A percentile compares a stretch with the other conserved stretches of the same genome.
Evolutionary conservation across 2,797 vertebrate genomes (phyloP).

Genomic region (Fistularia tabacaria): DNA sequence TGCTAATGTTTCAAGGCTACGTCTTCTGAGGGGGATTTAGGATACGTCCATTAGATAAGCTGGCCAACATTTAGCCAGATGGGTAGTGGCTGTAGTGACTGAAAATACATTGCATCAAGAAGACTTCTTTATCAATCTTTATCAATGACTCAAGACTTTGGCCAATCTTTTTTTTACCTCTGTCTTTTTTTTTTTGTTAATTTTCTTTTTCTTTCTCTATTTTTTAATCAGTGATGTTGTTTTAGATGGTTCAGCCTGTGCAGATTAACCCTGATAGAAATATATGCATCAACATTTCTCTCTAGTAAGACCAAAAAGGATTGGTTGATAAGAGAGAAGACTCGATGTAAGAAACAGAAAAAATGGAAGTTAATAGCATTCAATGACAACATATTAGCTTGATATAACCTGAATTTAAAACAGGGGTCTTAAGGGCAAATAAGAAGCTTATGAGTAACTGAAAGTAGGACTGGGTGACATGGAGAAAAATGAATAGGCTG

Average conservation of each 20-base stretch:
- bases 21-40: conserved; percentile 60
- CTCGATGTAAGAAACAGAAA: no score
- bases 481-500: no score
- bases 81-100: conserved; percentile 30
- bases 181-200: not conserved
- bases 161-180: conserved; percentile 19
- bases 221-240: conserved; percentile 32
- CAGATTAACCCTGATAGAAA: conserved; percentile 45
- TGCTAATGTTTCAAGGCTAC: conserved; percentile 69
- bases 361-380: no score
- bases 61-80: conserved; percentile 56
- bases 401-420: no score
- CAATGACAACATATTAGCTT: no score
- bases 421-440: no score
- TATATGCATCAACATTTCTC: not conserved
- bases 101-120: conserved; percentile 55
- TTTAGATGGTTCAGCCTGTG: conserved; percentile 14
- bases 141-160: conserved; percentile 27
- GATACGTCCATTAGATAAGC: conserved; percentile 64
- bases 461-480: no score
- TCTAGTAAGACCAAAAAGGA: no score
- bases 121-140: conserved; percentile 60
- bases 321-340: no score
- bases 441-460: no score
- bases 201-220: conserved; percentile 3